Evolutionary conservation across 2,797 vertebrate species (phyloP).

Genomic region (Cynodonichthys magdalenae): DNA sequence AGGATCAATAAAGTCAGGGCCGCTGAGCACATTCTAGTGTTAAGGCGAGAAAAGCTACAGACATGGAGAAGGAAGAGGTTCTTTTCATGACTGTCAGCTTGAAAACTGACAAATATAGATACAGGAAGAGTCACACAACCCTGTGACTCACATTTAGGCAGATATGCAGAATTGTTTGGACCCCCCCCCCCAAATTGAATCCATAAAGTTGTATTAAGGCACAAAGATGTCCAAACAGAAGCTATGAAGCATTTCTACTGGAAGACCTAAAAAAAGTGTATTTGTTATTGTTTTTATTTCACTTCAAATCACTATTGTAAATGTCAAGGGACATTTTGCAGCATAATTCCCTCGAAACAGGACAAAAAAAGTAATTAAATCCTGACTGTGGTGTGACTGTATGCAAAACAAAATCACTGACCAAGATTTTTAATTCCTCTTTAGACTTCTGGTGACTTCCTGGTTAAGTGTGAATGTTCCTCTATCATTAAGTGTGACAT

Average conservation of each 20-base stretch:
- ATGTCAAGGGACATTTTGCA: constrained; percentile 18
- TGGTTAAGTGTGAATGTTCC: neutral
- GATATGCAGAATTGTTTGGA: constrained; percentile 16
- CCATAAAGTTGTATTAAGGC: constrained; percentile 1
- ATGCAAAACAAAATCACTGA: constrained; percentile 18
- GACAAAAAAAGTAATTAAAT: constrained; percentile 4
- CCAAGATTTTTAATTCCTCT: constrained; percentile 14
- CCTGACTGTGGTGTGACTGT: neutral
- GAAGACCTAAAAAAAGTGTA: neutral
- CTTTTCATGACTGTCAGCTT: constrained; percentile 36
- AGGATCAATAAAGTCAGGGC: constrained; percentile 47
- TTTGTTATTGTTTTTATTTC: too few relatives aligned
- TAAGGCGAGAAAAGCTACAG: constrained; percentile 62
- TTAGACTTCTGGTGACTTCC: constrained; percentile 23
- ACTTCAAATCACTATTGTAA: neutral
- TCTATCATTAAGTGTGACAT: neutral
- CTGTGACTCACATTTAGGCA: constrained; percentile 36
- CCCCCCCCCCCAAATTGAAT: constrained; percentile 1
- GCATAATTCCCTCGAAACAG: constrained; percentile 4
- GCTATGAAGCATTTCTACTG: neutral
- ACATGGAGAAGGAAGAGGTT: constrained; percentile 39
- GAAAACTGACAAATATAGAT: constrained; percentile 38
- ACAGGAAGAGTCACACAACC: constrained; percentile 22
- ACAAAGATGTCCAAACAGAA: neutral
- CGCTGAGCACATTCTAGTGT: constrained; percentile 63